Base-by-base conservation (phyloP, 2,888 invertebrate genomes). In the Morpho deidamia region DNA sequence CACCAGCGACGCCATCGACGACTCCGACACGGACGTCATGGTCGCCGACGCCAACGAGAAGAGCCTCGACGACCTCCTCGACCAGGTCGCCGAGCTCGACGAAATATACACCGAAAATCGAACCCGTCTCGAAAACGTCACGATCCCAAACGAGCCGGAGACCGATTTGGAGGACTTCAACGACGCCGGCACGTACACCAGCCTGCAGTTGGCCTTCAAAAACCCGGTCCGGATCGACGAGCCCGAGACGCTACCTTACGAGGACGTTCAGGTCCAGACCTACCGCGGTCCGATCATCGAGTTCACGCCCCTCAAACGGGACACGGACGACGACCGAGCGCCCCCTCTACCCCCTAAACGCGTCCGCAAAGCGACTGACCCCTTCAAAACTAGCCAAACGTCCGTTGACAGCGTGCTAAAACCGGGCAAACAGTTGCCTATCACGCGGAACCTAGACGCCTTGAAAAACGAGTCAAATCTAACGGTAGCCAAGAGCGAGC, bases 311-410 rank as follows among this genome's bases (percentile, higher is more conserved):
- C 72, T 91, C 0, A 91, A 91, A 67, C 85, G 91, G 33, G 92
- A 92, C 34, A 82, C 86, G 2, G 92, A 91, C 46, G 91, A 91
- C 56, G 93, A 93, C 62, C 91, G 92, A 63, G 86, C 94, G 42
- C 96, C 96, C 1, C 96, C 96, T 0, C 69, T 96, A 53, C 96
- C 96, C 0, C 96, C 96, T 0, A 96, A 96, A 72, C 92, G 96
- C 46, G 86, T 92, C 2, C 92, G 93, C 50, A 93, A 93, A 61
- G 81, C 90, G 23, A 64, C 77, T 7, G 87, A 85, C 56, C 72
- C 75, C 1, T 79, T 89, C 63, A 86, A 71, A 65, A 81, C 74
- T 11, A 90, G 84, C 44, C 87, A 86, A 53, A 84, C 83, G 0
- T 87, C 89, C 1, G 86, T 84, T 8, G 81, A 87, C 48, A 81